These are phyloP conservation scores for Grammomys dolichurus DNA, from an alignment of 2,113 vertebrate species.

Conservation along the genomic window DNA sequence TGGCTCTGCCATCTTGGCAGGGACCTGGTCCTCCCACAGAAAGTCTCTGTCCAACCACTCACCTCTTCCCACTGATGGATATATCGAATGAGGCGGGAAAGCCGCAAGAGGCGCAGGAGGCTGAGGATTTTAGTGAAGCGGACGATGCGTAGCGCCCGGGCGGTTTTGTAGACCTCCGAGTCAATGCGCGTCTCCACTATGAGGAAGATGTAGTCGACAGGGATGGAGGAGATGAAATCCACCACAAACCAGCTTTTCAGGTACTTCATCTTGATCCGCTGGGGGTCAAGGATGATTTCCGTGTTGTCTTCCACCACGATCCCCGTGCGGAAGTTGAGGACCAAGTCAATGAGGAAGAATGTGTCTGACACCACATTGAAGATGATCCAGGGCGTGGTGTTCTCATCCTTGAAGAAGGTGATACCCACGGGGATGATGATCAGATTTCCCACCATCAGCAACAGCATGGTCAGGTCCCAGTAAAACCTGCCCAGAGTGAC, in stretches of 20 bases:
- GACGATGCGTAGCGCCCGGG: conserved; percentile 96
- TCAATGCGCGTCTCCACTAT: conserved; percentile 99
- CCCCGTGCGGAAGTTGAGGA: conserved; percentile 99
- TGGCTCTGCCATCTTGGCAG: not conserved
- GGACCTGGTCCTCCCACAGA: not conserved
- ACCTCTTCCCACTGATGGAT: conserved; percentile 99
- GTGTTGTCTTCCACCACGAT: conserved; percentile 99
- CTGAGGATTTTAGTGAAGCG: conserved; percentile 99
- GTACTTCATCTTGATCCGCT: conserved; percentile 99
- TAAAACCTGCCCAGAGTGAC: conserved; percentile 94
- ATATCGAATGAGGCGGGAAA: conserved; percentile 98
- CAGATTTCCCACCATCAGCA: conserved; percentile 99
- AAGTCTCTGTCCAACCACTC: conserved; percentile 75
- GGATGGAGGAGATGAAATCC: conserved; percentile 99
- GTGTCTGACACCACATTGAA: conserved; percentile 99
- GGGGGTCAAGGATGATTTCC: conserved; percentile 98
- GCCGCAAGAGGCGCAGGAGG: conserved; percentile 95
- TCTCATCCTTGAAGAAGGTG: conserved; percentile 99
- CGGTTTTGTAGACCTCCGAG: conserved; percentile 99
- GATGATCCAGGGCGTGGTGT: conserved; percentile 98
- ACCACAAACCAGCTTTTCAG: conserved; percentile 99
- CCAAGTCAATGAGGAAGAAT: conserved; percentile 99
- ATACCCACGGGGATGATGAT: conserved; percentile 99
- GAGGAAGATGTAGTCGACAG: conserved; percentile 99
- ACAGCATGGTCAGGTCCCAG: conserved; percentile 99